Conservation (phyloP, 2,113 vertebrate genomes). For the Sminthopsis crassicaudata region DNA sequence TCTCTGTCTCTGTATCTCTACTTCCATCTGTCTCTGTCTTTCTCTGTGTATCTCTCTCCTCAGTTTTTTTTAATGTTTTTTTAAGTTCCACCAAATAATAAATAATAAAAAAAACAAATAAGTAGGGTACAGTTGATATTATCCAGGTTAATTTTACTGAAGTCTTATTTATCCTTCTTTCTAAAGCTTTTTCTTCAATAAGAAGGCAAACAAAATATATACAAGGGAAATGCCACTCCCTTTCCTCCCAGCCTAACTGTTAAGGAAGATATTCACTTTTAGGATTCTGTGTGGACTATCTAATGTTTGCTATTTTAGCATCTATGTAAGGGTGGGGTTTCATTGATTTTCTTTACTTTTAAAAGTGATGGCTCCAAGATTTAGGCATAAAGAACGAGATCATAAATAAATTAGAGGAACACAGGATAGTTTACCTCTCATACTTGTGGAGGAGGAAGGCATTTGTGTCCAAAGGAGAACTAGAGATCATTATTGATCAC, state of each 20-base stretch:
- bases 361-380: too few relatives aligned
- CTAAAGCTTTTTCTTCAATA: neutral
- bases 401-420: too few relatives aligned
- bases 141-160: neutral
- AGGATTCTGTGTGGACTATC: neutral
- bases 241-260: neutral
- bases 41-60: neutral
- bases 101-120: neutral
- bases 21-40: neutral
- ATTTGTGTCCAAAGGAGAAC: too few relatives aligned
- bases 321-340: neutral
- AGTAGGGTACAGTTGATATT: neutral
- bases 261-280: neutral
- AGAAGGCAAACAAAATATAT: neutral
- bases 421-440: too few relatives aligned
- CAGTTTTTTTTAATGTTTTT: neutral
- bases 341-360: neutral
- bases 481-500: too few relatives aligned
- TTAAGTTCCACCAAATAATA: slow-evolving; percentile 1
- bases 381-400: too few relatives aligned
- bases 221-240: neutral
- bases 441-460: too few relatives aligned
- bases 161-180: neutral
- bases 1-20: neutral
- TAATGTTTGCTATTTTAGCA: neutral